phyloP scores from a whole-genome alignment of 2,888 invertebrate genomes.

The Ceramica pisi region DNA sequence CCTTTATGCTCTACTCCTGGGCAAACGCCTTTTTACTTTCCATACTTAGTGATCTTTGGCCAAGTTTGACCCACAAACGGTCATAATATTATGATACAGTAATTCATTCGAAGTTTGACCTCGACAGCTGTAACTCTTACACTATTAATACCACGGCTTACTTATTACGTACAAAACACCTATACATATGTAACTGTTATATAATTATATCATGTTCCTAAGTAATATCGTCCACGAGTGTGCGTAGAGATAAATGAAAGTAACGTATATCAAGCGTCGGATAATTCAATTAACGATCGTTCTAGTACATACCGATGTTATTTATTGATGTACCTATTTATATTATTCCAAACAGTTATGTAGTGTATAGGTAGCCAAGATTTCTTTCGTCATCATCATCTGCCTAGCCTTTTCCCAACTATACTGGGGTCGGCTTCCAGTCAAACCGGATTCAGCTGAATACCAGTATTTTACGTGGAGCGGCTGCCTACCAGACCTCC shows the following conservation, averaged over 20 bases:
- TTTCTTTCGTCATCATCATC: neutral
- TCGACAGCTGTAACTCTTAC: neutral
- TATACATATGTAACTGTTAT: neutral
- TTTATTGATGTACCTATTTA: constrained; percentile 53
- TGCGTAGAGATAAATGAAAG: constrained; percentile 48
- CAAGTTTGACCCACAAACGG: too few species aligned
- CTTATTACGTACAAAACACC: neutral
- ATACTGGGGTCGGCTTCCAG: too few species aligned
- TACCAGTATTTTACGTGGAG: too few species aligned
- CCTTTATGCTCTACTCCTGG: too few species aligned
- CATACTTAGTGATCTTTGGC: too few species aligned
- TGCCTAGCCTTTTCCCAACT: too few species aligned
- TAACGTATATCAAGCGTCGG: constrained; percentile 35
- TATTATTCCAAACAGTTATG: constrained; percentile 16
- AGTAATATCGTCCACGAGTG: constrained; percentile 28
- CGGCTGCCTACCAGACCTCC: too few species aligned
- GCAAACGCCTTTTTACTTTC: too few species aligned
- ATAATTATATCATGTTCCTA: neutral
- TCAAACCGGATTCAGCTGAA: too few species aligned
- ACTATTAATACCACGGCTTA: neutral
- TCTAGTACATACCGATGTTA: constrained; percentile 28
- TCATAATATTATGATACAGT: neutral
- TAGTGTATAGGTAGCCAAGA: neutral
- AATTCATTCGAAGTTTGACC: neutral
- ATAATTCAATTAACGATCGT: constrained; percentile 51